phyloP scores from a whole-genome alignment of 2,797 vertebrate genomes.

The Sebastolobus altivelis region DNA sequence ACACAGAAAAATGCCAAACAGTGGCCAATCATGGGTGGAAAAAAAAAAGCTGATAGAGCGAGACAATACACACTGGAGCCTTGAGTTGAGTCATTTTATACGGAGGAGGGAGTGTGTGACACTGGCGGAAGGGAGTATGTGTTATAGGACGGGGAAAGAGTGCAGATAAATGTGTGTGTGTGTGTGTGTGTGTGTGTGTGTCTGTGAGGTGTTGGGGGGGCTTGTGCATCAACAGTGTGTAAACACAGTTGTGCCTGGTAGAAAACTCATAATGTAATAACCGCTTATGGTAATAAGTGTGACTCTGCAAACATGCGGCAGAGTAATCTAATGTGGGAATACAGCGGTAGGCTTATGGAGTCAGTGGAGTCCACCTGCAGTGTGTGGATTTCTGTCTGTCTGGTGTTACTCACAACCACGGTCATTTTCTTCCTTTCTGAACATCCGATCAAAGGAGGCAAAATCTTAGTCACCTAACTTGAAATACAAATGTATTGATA shows the following conservation, averaged over 20 bases:
- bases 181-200: not conserved
- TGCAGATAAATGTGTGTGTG: not conserved
- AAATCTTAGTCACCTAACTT: no score
- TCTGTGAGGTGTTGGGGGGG: not conserved
- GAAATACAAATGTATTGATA: not conserved
- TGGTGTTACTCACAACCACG: not conserved
- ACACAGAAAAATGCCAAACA: slow-evolving; percentile 59
- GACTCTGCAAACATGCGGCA: slow-evolving; percentile 46
- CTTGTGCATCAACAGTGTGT: slow-evolving; percentile 28
- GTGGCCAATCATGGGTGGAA: slow-evolving; percentile 41
- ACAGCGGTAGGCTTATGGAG: slow-evolving; percentile 8
- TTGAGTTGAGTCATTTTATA: slow-evolving; percentile 38
- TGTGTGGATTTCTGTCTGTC: slow-evolving; percentile 3
- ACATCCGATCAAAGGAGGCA: not conserved
- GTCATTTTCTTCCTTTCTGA: not conserved
- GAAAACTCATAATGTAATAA: slow-evolving; percentile 49
- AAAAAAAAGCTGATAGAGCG: slow-evolving; percentile 16
- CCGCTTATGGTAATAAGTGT: slow-evolving; percentile 42
- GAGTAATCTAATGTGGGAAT: slow-evolving; percentile 6
- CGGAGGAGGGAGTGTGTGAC: slow-evolving; percentile 18
- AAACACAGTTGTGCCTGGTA: slow-evolving; percentile 45
- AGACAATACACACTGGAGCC: slow-evolving; percentile 18
- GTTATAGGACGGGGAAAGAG: not conserved
- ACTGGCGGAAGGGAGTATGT: not conserved
- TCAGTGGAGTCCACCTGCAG: slow-evolving; percentile 15